A percentile compares a stretch with the other conserved stretches of the same genome.
Evolutionary conservation across 2,888 invertebrate species (phyloP).

Genomic region (Tenthredo amoena): DNA sequence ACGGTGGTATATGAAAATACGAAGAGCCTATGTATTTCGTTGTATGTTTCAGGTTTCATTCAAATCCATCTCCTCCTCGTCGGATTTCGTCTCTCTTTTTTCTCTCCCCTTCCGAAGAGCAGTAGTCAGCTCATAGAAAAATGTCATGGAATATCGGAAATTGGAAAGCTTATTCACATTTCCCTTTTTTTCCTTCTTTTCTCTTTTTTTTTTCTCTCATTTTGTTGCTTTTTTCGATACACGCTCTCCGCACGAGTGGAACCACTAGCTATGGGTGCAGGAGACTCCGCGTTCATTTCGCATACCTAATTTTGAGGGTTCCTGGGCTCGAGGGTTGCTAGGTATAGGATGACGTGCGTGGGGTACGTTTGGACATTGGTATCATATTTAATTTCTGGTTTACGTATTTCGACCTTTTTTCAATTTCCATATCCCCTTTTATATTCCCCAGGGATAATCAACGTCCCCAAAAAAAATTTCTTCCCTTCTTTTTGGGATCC

Average conservation of each 20-base stretch:
- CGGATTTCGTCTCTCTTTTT: neutral
- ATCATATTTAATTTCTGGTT: no score
- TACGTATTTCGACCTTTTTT: no score
- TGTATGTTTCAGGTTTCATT: conserved; percentile 75
- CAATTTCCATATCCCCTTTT: no score
- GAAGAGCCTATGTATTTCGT: conserved; percentile 74
- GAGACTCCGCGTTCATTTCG: conserved; percentile 70
- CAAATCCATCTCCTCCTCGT: conserved; percentile 63
- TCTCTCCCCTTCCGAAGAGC: neutral
- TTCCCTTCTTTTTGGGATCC: no score
- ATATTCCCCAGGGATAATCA: neutral
- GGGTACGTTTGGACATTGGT: neutral
- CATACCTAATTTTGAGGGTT: conserved; percentile 66
- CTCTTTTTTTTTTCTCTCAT: conserved; percentile 14
- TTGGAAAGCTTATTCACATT: conserved; percentile 77
- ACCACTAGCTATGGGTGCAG: no score
- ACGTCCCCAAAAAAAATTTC: neutral
- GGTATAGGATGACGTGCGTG: neutral
- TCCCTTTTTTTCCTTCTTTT: neutral
- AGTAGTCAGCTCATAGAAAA: conserved; percentile 70
- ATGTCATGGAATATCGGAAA: conserved; percentile 77
- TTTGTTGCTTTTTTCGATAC: conserved; percentile 68
- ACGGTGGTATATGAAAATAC: conserved; percentile 49
- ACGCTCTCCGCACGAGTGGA: conserved; percentile 48
- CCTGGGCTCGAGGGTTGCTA: neutral